phyloP scores from a whole-genome alignment of 2,888 invertebrate genomes.

The Yponomeuta plumbellus region DNA sequence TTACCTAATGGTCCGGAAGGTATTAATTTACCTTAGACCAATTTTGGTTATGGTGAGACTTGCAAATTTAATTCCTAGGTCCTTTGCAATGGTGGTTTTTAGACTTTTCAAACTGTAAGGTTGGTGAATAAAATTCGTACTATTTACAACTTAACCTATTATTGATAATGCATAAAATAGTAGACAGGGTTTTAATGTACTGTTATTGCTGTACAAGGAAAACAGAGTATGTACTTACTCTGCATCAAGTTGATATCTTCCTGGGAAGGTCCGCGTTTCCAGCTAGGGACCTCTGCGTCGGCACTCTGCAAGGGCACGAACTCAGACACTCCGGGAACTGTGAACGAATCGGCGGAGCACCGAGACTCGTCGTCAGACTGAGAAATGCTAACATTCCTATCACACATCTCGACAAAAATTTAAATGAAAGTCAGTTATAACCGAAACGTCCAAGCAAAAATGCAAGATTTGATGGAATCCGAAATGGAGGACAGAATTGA shows the following conservation, averaged over 20 bases:
- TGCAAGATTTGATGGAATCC: constrained; percentile 30
- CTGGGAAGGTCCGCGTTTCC: constrained; percentile 81
- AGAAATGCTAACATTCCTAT: constrained; percentile 40
- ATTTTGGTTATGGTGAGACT: too few relatives aligned
- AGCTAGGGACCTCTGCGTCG: constrained; percentile 78
- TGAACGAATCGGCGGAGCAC: constrained; percentile 54
- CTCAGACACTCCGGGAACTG: constrained; percentile 93
- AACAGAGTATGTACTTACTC: constrained; percentile 79
- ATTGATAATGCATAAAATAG: too few relatives aligned
- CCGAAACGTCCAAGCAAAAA: constrained; percentile 41
- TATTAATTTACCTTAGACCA: neutral
- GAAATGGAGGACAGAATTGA: constrained; percentile 43
- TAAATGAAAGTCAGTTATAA: constrained; percentile 62
- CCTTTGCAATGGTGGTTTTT: too few relatives aligned
- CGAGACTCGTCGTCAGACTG: constrained; percentile 44
- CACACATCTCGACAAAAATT: constrained; percentile 52
- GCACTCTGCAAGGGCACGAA: constrained; percentile 81
- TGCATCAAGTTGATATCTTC: constrained; percentile 86
- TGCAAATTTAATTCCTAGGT: too few relatives aligned
- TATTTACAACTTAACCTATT: too few relatives aligned
- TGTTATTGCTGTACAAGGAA: neutral
- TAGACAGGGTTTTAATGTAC: too few relatives aligned
- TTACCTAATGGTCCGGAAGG: neutral
- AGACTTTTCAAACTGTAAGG: too few relatives aligned
- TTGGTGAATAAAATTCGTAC: too few relatives aligned